These are phyloP conservation scores for human DNA, from an alignment of 2,113 vertebrate genomes.

Conservation along the genomic window GRCh38 chr11:6577501-6578000, in stretches of 20 bases:
- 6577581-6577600: background rate
- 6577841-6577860: background rate
- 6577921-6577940: background rate
- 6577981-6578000: background rate
- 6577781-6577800: background rate
- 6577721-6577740: background rate
- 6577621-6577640: background rate
- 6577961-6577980: background rate
- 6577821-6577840: background rate
- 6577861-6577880: background rate
- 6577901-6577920: background rate
- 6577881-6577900: background rate
- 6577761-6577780: background rate
- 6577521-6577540: background rate
- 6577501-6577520: background rate
- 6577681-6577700: background rate
- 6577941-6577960: background rate
- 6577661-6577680: background rate
- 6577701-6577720: conserved; percentile 27
- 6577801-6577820: background rate
- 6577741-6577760: background rate
- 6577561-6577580: background rate
- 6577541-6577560: conserved; percentile 4
- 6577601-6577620: background rate
- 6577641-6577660: background rate